Evolutionary conservation across 1,140 invertebrate species (phyloP), one percentile per base, ranked within the genome.

Genomic region (Cydia strobilella): DNA sequence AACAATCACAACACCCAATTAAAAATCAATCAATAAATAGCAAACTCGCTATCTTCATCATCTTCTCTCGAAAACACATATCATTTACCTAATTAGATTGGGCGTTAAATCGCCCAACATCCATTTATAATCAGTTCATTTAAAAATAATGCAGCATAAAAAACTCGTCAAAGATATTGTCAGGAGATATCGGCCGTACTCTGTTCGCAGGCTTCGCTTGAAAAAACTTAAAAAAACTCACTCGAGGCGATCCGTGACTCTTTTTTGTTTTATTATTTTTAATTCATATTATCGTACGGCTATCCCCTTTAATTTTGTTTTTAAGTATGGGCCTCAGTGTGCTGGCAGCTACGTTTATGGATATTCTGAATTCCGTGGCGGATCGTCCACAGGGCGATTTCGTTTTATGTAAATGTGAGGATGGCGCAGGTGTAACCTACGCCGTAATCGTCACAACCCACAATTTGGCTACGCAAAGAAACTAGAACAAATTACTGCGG

Each of bases 291-390:
- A 92, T 92, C 90, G 90, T 90, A 90, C 83, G 89, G 90, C 89
- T 90, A 91, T 90, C 90, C 90, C 89, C 90, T 92, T 92, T 91
- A 92, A 91, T 92, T 92, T 92, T 92, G 90, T 92, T 91, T 92
- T 92, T 92, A 92, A 92, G 89, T 92, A 90, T 90, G 90, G 90
- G 79, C 85, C 85, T 86, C 85, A 88, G 90, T 90, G 86, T 90
- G 87, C 89, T 92, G 87, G 80, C 89, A 87, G 90, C 87, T 86
- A 92, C 87, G 86, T 91, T 92, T 90, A 91, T 92, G 88, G 89
- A 89, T 90, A 89, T 90, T 90, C 86, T 79, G 86, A 89, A 92
- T 90, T 92, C 90, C 89, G 84, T 87, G 85, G 85, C 75, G 87
- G 87, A 87, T 84, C 81, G 84, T 86, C 81, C 83, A 84, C 80